These are phyloP conservation scores for Lasioglossum baleicum DNA, from an alignment of 1,140 invertebrate genomes.

Conservation along the genomic window DNA sequence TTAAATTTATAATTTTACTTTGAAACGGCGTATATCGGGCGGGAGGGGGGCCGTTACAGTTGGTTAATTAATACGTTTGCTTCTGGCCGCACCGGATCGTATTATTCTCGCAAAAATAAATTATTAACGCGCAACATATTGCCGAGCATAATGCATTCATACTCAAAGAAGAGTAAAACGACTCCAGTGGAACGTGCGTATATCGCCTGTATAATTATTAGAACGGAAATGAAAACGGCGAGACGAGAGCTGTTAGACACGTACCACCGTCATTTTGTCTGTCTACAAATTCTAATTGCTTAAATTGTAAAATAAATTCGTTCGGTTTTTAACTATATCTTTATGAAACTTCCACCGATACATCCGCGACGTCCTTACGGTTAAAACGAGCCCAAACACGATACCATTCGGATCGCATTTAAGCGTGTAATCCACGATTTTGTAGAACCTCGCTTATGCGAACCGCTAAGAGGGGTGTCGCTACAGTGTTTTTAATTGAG, in stretches of 20 bases:
- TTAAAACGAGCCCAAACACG: too few species aligned
- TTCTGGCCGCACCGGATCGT: conserved; percentile 17
- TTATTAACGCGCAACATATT: conserved; percentile 42
- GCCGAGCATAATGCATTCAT: conserved; percentile 32
- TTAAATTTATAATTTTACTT: conserved; percentile 43
- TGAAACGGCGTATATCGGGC: conserved; percentile 21
- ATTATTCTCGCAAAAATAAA: conserved; percentile 45
- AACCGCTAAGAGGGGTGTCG: too few species aligned
- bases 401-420: too few species aligned
- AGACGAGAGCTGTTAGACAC: background rate
- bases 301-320: too few species aligned
- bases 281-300: too few species aligned
- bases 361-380: too few species aligned
- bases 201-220: background rate
- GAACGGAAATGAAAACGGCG: background rate
- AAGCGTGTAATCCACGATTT: too few species aligned
- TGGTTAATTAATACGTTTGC: conserved; percentile 46
- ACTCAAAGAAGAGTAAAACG: conserved; percentile 16
- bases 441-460: too few species aligned
- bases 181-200: background rate
- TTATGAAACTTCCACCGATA: too few species aligned
- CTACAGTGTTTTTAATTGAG: too few species aligned
- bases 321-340: too few species aligned
- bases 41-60: conserved; percentile 21
- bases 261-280: too few species aligned